Evolutionary conservation across 2,888 invertebrate species (phyloP).

Genomic region (Hipparchia semele): DNA sequence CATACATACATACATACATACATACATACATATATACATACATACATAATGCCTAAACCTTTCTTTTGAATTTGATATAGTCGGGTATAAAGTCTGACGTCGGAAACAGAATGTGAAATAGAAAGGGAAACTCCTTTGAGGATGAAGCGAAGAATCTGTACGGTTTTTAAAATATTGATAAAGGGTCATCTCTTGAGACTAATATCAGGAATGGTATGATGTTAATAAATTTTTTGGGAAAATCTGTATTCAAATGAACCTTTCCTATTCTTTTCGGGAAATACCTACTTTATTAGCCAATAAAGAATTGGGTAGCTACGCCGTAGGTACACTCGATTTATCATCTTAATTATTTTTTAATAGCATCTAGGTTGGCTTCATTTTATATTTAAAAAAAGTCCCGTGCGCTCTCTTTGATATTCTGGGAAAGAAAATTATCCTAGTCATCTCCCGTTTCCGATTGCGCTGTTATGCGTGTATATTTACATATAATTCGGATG

Average conservation of each 20-base stretch:
- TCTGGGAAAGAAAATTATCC: too few species aligned
- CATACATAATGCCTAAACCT: too few species aligned
- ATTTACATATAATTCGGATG: too few species aligned
- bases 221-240: background rate
- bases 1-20: too few species aligned
- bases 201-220: conserved; percentile 8
- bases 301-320: background rate
- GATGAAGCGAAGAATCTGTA: conserved; percentile 3
- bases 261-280: background rate
- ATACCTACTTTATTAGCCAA: background rate
- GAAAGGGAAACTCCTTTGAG: background rate
- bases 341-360: too few species aligned
- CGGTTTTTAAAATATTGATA: conserved; percentile 4
- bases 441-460: too few species aligned
- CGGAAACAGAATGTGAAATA: conserved; percentile 4
- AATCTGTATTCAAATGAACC: background rate
- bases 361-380: too few species aligned
- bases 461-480: too few species aligned
- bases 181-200: background rate
- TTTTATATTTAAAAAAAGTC: too few species aligned
- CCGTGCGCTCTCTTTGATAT: too few species aligned
- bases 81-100: background rate
- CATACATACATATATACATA: too few species aligned
- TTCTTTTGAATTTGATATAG: too few species aligned
- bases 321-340: background rate